These are phyloP conservation scores for Oligia fasciuncula DNA, from an alignment of 2,888 invertebrate genomes.

Conservation along the genomic window DNA sequence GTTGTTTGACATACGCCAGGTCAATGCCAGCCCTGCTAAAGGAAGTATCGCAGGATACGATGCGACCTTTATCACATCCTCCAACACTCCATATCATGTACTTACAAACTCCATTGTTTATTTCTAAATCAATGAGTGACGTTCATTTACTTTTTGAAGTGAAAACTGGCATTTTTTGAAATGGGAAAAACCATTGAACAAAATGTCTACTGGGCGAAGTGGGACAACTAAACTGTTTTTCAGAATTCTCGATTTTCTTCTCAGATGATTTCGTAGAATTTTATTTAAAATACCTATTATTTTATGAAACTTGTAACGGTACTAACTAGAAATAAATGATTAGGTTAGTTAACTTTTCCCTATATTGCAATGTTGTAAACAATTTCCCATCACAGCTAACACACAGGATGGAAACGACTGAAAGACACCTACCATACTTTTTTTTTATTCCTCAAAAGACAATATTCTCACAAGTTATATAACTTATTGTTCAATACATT, in stretches of 20 bases:
- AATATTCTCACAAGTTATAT: constrained; percentile 46
- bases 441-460: background rate
- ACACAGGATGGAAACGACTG: background rate
- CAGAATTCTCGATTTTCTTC: background rate
- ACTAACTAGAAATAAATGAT: background rate
- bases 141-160: constrained; percentile 2
- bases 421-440: constrained; percentile 4
- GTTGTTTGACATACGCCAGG: constrained; percentile 40
- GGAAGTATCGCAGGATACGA: constrained; percentile 48
- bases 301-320: background rate
- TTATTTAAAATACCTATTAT: background rate
- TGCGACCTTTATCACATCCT: constrained; percentile 62
- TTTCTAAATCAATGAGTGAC: constrained; percentile 31
- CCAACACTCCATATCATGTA: constrained; percentile 23
- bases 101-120: constrained; percentile 37
- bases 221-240: background rate
- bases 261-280: background rate
- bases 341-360: background rate
- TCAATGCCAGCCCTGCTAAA: constrained; percentile 46
- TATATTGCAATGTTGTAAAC: background rate
- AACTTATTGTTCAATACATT: constrained; percentile 50
- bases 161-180: too few species aligned
- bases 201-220: background rate
- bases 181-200: too few species aligned
- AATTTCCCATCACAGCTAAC: constrained; percentile 25